These are phyloP conservation scores for Paracentrotus lividus DNA, from an alignment of 53 echinoderm and acorn worm species.

Conservation along the genomic window DNA sequence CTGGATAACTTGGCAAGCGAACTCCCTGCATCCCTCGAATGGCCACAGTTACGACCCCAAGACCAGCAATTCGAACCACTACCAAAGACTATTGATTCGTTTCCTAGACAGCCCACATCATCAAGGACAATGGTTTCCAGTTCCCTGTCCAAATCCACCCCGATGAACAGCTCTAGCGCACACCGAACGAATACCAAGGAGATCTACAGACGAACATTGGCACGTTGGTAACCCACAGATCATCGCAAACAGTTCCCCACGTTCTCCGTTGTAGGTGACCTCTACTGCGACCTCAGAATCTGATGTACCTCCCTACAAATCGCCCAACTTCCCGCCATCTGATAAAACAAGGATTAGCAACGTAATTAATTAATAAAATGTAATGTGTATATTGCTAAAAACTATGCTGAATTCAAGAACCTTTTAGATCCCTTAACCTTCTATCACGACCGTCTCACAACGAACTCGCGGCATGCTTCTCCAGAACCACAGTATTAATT, in stretches of 20 bases:
- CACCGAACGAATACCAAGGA: slow-evolving; percentile 68
- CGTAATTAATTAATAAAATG: too few relatives aligned
- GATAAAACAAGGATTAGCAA: neutral
- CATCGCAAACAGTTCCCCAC: slow-evolving; percentile 84
- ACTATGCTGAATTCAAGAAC: neutral
- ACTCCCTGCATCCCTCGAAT: slow-evolving; percentile 74
- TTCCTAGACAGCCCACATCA: slow-evolving; percentile 68
- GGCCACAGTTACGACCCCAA: slow-evolving; percentile 72
- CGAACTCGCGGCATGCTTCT: slow-evolving; percentile 77
- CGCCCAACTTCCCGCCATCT: neutral
- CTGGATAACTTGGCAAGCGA: slow-evolving; percentile 54
- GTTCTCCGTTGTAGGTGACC: slow-evolving; percentile 63
- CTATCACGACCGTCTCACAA: too few relatives aligned
- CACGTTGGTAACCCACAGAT: slow-evolving; percentile 71
- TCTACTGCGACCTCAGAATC: slow-evolving; percentile 74
- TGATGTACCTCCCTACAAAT: slow-evolving; percentile 1
- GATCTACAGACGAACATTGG: slow-evolving; percentile 76
- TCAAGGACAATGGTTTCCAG: slow-evolving; percentile 74
- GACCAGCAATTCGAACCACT: slow-evolving; percentile 50
- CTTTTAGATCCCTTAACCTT: too few relatives aligned
- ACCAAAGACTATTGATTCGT: slow-evolving; percentile 55
- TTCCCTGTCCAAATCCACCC: slow-evolving; percentile 76
- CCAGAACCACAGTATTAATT: slow-evolving; percentile 67
- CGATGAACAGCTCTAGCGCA: slow-evolving; percentile 44
- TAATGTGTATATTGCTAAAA: too few relatives aligned